Percentiles rank a stretch among this genome's conserved stretches.
Conservation (phyloP, 2,888 invertebrate genomes). For the Ichneumon xanthorius region DNA sequence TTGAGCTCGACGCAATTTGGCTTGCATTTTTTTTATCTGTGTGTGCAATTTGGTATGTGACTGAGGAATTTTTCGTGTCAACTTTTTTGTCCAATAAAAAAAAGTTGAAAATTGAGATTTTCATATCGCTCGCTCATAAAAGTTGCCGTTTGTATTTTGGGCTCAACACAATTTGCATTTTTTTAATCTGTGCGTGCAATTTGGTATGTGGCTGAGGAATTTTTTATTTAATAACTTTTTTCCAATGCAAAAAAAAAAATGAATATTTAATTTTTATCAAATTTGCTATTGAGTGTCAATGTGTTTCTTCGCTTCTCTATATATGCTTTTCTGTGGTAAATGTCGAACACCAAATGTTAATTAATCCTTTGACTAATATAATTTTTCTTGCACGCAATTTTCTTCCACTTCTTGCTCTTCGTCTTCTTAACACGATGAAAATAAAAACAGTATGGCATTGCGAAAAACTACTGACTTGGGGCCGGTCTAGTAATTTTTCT, state of each 20-base stretch:
- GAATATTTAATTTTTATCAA: too few relatives aligned
- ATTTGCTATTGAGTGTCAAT: not conserved
- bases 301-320: constrained; percentile 27
- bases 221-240: not conserved
- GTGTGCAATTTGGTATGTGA: not conserved
- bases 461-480: constrained; percentile 70
- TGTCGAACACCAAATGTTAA: constrained; percentile 68
- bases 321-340: constrained; percentile 27
- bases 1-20: not conserved
- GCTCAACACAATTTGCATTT: not conserved
- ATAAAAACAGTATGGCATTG: constrained; percentile 76
- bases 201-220: not conserved
- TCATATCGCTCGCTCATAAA: not conserved
- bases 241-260: too few relatives aligned
- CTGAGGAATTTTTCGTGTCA: not conserved
- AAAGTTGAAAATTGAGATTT: too few relatives aligned
- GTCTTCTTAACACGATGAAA: constrained; percentile 45
- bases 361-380: constrained; percentile 39
- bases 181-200: not conserved
- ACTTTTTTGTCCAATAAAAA: too few relatives aligned
- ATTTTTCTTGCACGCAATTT: constrained; percentile 77
- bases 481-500: constrained; percentile 44
- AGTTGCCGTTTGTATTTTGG: not conserved
- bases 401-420: too few relatives aligned
- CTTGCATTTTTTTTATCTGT: not conserved